Percentiles rank a stretch among this genome's conserved stretches.
Evolutionary conservation across 30 jellyfish, hydroid and myxozoan genomes (phyloP).

Genomic region (Turritopsis dohrnii): DNA sequence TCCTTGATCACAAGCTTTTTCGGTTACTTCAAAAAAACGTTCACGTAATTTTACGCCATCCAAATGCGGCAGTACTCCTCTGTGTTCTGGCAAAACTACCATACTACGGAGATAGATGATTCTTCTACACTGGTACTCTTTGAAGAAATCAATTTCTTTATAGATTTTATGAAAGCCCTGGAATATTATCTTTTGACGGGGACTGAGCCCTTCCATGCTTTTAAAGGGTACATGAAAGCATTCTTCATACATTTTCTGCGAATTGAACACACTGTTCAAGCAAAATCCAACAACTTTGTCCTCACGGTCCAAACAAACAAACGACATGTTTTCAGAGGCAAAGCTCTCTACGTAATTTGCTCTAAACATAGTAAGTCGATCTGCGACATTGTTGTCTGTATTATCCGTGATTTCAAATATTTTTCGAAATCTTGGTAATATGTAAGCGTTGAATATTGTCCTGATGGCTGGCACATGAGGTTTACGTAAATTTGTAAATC

Average conservation of each 20-base stretch:
- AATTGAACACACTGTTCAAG: background rate
- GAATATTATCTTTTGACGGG: background rate
- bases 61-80: background rate
- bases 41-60: background rate
- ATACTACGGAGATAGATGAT: background rate
- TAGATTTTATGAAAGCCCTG: background rate
- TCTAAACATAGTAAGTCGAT: background rate
- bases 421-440: background rate
- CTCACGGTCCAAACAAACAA: background rate
- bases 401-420: background rate
- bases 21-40: background rate
- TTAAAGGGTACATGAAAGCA: background rate
- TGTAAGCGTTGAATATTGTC: background rate
- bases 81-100: background rate
- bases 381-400: background rate
- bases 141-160: background rate
- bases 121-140: background rate
- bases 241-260: background rate
- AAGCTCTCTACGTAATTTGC: background rate
- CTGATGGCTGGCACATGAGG: background rate
- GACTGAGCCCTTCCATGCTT: background rate
- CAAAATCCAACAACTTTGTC: background rate
- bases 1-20: background rate
- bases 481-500: background rate
- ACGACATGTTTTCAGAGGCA: background rate